A percentile compares a stretch with the other conserved stretches of the same genome.
Evolutionary conservation across 2,797 vertebrate species (phyloP).

Genomic region (Sylvilagus floridanus): DNA sequence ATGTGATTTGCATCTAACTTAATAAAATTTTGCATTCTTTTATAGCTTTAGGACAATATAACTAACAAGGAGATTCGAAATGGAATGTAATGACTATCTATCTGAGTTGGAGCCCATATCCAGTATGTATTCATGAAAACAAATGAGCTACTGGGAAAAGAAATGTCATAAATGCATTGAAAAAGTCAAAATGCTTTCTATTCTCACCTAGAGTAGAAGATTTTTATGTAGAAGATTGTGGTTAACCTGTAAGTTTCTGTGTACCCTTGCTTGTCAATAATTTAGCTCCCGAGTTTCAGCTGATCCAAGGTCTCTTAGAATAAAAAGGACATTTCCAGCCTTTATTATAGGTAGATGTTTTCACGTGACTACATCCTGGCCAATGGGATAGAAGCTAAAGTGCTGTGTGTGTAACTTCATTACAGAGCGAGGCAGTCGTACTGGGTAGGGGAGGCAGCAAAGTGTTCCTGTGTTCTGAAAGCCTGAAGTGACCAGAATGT

Average conservation of each 20-base stretch:
- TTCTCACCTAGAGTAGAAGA: neutral
- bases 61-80: neutral
- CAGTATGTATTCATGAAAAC: neutral
- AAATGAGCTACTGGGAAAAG: neutral
- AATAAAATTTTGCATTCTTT: conserved; percentile 16
- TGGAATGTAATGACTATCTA: neutral
- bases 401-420: neutral
- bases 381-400: neutral
- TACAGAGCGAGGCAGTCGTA: neutral
- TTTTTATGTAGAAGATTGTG: neutral
- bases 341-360: neutral
- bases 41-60: neutral
- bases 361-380: neutral
- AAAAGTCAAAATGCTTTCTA: neutral
- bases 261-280: neutral
- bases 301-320: too few relatives aligned
- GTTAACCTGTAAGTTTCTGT: neutral
- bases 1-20: neutral
- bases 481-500: neutral
- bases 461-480: neutral
- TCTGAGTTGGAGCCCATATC: neutral
- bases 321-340: neutral
- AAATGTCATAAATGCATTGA: neutral
- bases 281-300: neutral
- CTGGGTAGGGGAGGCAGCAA: neutral